Evolutionary conservation across 2,888 invertebrate genomes (phyloP).

Genomic region (Salpingus planirostris): DNA sequence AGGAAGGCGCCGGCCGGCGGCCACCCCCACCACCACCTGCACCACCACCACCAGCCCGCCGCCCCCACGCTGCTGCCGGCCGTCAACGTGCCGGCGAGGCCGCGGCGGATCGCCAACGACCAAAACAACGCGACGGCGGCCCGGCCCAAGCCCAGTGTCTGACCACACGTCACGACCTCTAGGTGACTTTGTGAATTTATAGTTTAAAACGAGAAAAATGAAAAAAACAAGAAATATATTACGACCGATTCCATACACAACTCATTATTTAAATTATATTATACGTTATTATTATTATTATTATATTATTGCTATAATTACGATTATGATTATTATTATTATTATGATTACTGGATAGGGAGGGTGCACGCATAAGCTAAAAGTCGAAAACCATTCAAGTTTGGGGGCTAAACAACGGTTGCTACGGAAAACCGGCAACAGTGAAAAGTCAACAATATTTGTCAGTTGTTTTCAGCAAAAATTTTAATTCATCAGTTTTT

Average conservation of each 20-base stretch:
- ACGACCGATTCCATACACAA: slow-evolving; percentile 30
- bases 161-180: slow-evolving; percentile 38
- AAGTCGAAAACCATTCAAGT: too few species aligned
- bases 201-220: slow-evolving; percentile 17
- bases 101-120: slow-evolving; percentile 23
- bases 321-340: too few species aligned
- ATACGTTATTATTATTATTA: slow-evolving; percentile 20
- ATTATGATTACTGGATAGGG: too few species aligned
- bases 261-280: slow-evolving; percentile 16
- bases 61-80: slow-evolving; percentile 32
- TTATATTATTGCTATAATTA: too few species aligned
- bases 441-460: too few species aligned
- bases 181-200: slow-evolving; percentile 35
- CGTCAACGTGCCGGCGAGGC: slow-evolving; percentile 36
- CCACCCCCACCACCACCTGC: slow-evolving; percentile 14
- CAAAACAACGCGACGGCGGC: slow-evolving; percentile 18
- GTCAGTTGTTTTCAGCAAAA: too few species aligned
- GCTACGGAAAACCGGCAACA: too few species aligned
- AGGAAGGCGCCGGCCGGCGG: slow-evolving; percentile 13
- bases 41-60: slow-evolving; percentile 5
- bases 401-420: too few species aligned
- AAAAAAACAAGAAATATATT: slow-evolving; percentile 16
- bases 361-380: too few species aligned
- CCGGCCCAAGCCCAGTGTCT: slow-evolving; percentile 32
- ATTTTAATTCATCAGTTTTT: too few species aligned